phyloP scores from a whole-genome alignment of 1,140 invertebrate species.

The Drosophila albomicans region DNA sequence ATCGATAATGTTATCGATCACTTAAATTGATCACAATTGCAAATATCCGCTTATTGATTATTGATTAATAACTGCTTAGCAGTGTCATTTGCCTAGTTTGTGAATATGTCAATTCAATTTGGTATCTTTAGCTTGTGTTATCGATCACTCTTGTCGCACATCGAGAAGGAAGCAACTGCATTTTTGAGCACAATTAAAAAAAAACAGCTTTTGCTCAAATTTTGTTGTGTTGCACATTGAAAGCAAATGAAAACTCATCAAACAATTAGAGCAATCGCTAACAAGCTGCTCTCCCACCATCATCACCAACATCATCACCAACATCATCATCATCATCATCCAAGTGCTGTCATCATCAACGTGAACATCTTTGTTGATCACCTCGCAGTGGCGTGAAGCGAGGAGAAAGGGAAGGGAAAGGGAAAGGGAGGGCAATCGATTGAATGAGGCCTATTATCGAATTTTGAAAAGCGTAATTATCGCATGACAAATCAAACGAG shows the following conservation, averaged over 20 bases:
- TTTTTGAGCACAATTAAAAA: conserved; percentile 19
- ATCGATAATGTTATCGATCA: too few relatives aligned
- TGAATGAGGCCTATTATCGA: conserved; percentile 80
- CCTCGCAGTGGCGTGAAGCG: neutral
- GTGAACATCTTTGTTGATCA: conserved; percentile 20
- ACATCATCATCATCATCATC: neutral
- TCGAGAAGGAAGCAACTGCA: neutral
- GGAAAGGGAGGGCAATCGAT: conserved; percentile 51
- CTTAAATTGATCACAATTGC: too few relatives aligned
- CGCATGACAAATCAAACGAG: conserved; percentile 73
- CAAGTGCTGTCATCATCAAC: conserved; percentile 55
- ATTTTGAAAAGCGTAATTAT: conserved; percentile 80
- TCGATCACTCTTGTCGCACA: neutral
- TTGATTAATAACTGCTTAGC: too few relatives aligned
- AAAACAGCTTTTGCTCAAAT: conserved; percentile 29
- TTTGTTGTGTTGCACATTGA: conserved; percentile 17
- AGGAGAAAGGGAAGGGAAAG: neutral
- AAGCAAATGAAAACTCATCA: conserved; percentile 53
- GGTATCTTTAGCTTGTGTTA: neutral
- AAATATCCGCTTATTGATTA: too few relatives aligned
- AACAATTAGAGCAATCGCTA: conserved; percentile 63
- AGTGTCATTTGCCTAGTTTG: too few relatives aligned
- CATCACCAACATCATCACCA: conserved; percentile 3
- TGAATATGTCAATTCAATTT: too few relatives aligned
- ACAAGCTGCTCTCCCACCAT: conserved; percentile 51